Conservation (phyloP, 2,888 invertebrate species). For the Thyatira batis region DNA sequence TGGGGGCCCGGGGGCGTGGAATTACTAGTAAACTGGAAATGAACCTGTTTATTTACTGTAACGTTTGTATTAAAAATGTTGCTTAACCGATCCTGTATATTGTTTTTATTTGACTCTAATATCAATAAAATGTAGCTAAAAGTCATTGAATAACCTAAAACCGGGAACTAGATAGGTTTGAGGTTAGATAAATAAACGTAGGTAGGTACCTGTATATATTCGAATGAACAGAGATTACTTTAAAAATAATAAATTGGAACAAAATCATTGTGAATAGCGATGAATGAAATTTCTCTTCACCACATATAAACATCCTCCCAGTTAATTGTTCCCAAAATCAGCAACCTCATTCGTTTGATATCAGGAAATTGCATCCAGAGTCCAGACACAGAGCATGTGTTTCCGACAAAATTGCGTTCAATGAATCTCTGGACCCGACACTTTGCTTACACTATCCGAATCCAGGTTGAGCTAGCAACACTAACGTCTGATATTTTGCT, state of each 20-base stretch:
- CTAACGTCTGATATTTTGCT: conserved; percentile 19
- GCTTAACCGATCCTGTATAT: too few species aligned
- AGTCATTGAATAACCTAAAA: too few species aligned
- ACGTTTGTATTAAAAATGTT: too few species aligned
- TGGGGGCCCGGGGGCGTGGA: neutral
- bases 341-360: conserved; percentile 20
- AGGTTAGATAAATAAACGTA: too few species aligned
- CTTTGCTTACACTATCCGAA: conserved; percentile 34
- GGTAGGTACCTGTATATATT: too few species aligned
- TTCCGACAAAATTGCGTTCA: neutral
- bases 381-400: conserved; percentile 15
- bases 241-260: too few species aligned
- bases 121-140: too few species aligned
- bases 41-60: neutral
- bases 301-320: neutral
- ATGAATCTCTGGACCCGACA: conserved; percentile 40
- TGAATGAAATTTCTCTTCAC: neutral
- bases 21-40: neutral
- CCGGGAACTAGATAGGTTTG: too few species aligned
- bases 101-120: too few species aligned
- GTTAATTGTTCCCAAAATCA: conserved; percentile 5
- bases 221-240: neutral
- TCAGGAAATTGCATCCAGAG: conserved; percentile 24
- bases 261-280: neutral
- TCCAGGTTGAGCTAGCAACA: conserved; percentile 15